phyloP scores from a whole-genome alignment of 2,888 invertebrate genomes.

The Drosophila helvetica region DNA sequence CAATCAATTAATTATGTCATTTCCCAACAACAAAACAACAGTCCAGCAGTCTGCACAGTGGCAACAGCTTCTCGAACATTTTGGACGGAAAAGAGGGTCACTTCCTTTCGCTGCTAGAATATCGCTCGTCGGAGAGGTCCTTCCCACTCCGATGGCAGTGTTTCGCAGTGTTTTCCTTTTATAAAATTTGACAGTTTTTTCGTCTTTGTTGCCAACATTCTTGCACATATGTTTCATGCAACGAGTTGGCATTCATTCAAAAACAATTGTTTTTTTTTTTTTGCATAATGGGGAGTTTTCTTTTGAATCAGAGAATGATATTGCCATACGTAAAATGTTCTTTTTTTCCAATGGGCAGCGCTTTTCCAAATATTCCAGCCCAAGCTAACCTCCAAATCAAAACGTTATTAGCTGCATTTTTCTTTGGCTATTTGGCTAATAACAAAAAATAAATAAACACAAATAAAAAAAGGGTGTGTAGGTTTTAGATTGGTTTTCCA shows the following conservation, averaged over 20 bases:
- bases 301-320: conserved; percentile 11
- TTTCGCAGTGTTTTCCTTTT: no score
- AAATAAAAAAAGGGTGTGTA: no score
- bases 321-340: background rate
- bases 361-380: no score
- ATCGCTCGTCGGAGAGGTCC: no score
- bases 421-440: no score
- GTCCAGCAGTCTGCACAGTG: conserved; percentile 4
- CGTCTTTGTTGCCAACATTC: background rate
- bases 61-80: background rate
- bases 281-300: background rate
- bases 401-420: no score
- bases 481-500: no score
- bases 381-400: no score
- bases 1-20: conserved; percentile 63
- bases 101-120: no score
- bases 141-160: background rate
- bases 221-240: background rate
- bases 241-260: background rate
- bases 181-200: background rate
- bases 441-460: no score
- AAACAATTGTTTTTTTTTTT: background rate
- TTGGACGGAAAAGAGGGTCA: background rate
- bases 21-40: conserved; percentile 25
- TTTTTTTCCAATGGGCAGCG: no score